Conservation (phyloP, 1,140 invertebrate species). For the Whitmania pigra region DNA sequence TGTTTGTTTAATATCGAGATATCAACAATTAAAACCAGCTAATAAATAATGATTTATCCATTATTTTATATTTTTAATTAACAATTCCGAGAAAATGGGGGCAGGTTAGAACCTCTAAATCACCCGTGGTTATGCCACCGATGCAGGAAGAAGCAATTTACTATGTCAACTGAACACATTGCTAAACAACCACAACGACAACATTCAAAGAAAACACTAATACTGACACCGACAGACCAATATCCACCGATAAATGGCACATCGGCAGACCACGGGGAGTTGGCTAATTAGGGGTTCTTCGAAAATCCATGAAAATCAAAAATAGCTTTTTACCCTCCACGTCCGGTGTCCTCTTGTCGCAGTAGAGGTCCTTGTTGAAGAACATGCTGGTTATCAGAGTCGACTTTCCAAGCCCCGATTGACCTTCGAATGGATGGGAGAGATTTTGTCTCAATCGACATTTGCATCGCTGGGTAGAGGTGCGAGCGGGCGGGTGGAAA, state of each 20-base stretch:
- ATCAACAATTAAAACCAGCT: too few relatives aligned
- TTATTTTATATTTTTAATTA: too few relatives aligned
- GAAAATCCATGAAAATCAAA: neutral
- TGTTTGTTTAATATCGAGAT: too few relatives aligned
- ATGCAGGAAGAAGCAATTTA: neutral
- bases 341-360: conserved; percentile 32
- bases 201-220: too few relatives aligned
- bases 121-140: too few relatives aligned
- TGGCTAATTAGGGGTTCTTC: neutral
- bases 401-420: conserved; percentile 45
- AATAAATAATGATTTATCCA: too few relatives aligned
- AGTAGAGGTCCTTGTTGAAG: conserved; percentile 41
- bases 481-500: neutral
- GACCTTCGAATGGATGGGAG: conserved; percentile 32
- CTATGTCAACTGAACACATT: neutral
- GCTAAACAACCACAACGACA: too few relatives aligned
- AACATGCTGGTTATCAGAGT: conserved; percentile 45
- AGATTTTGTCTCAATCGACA: neutral
- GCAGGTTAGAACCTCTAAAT: too few relatives aligned
- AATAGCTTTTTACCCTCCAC: conserved; percentile 37
- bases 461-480: neutral
- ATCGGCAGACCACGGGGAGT: neutral
- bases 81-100: too few relatives aligned
- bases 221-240: neutral
- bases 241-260: neutral